Evolutionary conservation across 1,140 invertebrate genomes (phyloP).

Genomic region (Drosophila chauvacae): DNA sequence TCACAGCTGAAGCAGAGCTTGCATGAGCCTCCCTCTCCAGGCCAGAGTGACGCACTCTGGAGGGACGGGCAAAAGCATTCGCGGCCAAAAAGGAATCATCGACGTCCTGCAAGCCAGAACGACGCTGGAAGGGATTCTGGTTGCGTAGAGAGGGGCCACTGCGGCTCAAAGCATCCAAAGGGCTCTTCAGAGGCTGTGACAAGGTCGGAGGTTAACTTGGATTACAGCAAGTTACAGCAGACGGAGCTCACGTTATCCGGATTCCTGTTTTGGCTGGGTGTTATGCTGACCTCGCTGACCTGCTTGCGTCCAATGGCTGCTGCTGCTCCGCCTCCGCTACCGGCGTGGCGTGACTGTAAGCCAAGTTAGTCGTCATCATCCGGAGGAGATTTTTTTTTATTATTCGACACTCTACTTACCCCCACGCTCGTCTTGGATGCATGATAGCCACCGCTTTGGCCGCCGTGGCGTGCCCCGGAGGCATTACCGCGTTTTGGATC

Average conservation of each 20-base stretch:
- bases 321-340: slow-evolving; percentile 1
- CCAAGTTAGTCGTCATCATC: slow-evolving; percentile 30
- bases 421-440: slow-evolving; percentile 66
- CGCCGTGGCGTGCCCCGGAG: slow-evolving; percentile 53
- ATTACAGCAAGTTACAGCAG: neutral
- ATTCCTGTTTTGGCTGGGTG: slow-evolving; percentile 68
- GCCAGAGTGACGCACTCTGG: slow-evolving; percentile 60
- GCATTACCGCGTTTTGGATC: slow-evolving; percentile 61
- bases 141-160: slow-evolving; percentile 32
- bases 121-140: slow-evolving; percentile 65
- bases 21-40: slow-evolving; percentile 27
- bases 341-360: slow-evolving; percentile 57
- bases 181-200: slow-evolving; percentile 67
- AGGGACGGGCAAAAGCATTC: slow-evolving; percentile 69
- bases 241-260: slow-evolving; percentile 58
- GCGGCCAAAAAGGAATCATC: slow-evolving; percentile 69
- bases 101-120: slow-evolving; percentile 80
- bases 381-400: neutral
- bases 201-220: neutral
- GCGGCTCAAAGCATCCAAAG: slow-evolving; percentile 74
- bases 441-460: slow-evolving; percentile 21
- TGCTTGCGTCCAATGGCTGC: slow-evolving; percentile 46
- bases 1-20: slow-evolving; percentile 2
- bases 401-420: slow-evolving; percentile 58
- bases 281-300: slow-evolving; percentile 72